These are phyloP conservation scores for Toxotes lorentzi DNA, from an alignment of 2,797 vertebrate genomes.

Conservation along the genomic window DNA sequence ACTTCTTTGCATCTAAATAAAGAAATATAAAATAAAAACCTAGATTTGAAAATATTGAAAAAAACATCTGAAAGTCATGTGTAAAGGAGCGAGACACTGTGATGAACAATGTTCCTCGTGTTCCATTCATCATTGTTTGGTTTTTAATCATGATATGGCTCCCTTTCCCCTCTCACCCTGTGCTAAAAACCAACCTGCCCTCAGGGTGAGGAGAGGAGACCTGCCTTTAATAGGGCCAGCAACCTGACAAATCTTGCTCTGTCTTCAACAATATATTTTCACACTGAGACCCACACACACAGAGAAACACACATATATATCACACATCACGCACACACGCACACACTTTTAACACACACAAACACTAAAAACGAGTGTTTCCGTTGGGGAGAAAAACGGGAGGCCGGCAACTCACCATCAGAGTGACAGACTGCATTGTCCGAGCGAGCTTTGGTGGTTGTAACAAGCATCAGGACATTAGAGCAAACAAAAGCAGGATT, in stretches of 20 bases:
- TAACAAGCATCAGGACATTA: constrained; percentile 99
- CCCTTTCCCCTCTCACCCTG: constrained; percentile 56
- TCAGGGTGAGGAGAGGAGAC: constrained; percentile 74
- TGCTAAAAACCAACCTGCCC: constrained; percentile 76
- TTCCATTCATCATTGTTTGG: constrained; percentile 84
- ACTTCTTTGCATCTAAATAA: background rate
- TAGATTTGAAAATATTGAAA: background rate
- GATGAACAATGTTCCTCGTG: constrained; percentile 69
- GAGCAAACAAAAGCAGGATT: constrained; percentile 95
- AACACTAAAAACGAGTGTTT: constrained; percentile 74
- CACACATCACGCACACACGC: constrained; percentile 16
- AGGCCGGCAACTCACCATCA: constrained; percentile 84
- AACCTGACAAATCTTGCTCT: constrained; percentile 87
- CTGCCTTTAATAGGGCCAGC: constrained; percentile 84
- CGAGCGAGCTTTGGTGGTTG: constrained; percentile 94
- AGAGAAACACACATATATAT: constrained; percentile 23
- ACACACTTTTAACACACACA: constrained; percentile 32
- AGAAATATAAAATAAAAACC: background rate
- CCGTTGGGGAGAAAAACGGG: constrained; percentile 71
- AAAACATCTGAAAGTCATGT: background rate
- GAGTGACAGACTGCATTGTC: constrained; percentile 97
- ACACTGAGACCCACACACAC: constrained; percentile 19
- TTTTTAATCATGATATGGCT: constrained; percentile 79
- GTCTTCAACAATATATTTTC: constrained; percentile 74
- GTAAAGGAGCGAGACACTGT: constrained; percentile 31